phyloP scores from a whole-genome alignment of 2,888 invertebrate genomes.

The Ophioninae sp. region DNA sequence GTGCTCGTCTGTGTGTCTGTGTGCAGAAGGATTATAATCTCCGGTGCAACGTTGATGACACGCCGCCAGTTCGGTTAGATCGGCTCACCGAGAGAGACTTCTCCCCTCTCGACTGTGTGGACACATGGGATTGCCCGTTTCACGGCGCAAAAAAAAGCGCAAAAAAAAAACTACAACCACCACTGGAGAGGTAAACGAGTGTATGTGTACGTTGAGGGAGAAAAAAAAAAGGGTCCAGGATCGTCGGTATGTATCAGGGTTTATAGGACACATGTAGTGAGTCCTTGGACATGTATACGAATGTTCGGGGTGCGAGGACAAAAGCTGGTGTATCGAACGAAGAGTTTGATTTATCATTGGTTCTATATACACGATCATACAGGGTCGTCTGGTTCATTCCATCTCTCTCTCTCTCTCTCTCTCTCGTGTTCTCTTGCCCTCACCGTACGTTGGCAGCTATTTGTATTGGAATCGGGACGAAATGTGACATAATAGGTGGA shows the following conservation, averaged over 20 bases:
- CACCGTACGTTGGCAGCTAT: conserved; percentile 67
- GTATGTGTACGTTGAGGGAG: conserved; percentile 11
- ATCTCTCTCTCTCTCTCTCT: conserved; percentile 33
- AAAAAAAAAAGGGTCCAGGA: conserved; percentile 38
- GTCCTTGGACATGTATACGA: conserved; percentile 22
- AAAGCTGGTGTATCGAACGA: conserved; percentile 69
- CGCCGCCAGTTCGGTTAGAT: conserved; percentile 56
- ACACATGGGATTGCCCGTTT: conserved; percentile 75
- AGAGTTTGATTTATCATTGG: conserved; percentile 80
- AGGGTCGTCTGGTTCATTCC: conserved; percentile 1
- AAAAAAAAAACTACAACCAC: conserved; percentile 48
- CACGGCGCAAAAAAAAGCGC: conserved; percentile 58
- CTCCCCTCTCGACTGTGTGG: conserved; percentile 64
- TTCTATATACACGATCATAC: conserved; percentile 44
- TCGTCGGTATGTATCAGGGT: conserved; percentile 29
- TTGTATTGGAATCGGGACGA: conserved; percentile 80
- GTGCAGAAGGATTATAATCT: conserved; percentile 54
- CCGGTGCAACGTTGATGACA: conserved; percentile 55
- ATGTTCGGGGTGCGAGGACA: conserved; percentile 64
- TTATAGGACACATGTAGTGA: conserved; percentile 41
- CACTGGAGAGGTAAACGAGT: conserved; percentile 48
- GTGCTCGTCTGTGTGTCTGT: neutral
- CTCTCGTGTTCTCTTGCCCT: conserved; percentile 8
- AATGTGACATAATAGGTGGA: conserved; percentile 79
- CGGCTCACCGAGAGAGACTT: conserved; percentile 49